Evolutionary conservation across 1,140 invertebrate genomes (phyloP).

Genomic region (Tribolium madens): DNA sequence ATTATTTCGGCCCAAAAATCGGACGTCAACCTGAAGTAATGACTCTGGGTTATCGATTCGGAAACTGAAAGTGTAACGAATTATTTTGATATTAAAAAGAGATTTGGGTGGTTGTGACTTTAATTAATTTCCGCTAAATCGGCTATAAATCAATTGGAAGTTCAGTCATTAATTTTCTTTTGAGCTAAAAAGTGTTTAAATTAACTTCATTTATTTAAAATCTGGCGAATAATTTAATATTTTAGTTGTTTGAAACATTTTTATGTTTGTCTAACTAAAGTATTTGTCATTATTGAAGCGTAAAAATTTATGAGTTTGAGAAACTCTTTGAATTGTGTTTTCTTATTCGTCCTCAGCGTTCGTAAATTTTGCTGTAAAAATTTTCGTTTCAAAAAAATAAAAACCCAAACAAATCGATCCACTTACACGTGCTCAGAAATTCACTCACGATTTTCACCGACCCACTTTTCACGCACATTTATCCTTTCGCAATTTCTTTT

Average conservation of each 20-base stretch:
- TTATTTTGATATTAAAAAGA: not conserved
- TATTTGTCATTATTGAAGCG: not conserved
- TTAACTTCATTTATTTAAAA: not conserved
- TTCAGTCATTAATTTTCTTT: not conserved
- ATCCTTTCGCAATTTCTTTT: not conserved
- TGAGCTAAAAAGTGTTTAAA: not conserved
- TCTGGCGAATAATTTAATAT: not conserved
- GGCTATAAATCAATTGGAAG: not conserved
- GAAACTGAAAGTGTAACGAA: not conserved
- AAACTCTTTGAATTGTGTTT: not conserved
- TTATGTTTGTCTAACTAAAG: not conserved
- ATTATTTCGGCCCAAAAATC: not conserved
- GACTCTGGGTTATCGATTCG: not conserved
- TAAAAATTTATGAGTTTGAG: not conserved
- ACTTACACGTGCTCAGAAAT: slow-evolving; percentile 14
- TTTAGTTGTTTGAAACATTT: not conserved
- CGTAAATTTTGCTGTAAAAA: too few species aligned
- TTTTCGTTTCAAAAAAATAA: not conserved
- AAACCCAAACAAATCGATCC: slow-evolving; percentile 29
- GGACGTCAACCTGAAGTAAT: not conserved
- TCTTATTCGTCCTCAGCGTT: not conserved
- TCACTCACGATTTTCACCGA: not conserved
- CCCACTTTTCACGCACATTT: slow-evolving; percentile 21
- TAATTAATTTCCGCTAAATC: not conserved
- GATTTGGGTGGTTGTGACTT: not conserved